A percentile compares a stretch with the other conserved stretches of the same genome.
Conservation (phyloP, 2,888 invertebrate genomes). For the Hylaea fasciaria region DNA sequence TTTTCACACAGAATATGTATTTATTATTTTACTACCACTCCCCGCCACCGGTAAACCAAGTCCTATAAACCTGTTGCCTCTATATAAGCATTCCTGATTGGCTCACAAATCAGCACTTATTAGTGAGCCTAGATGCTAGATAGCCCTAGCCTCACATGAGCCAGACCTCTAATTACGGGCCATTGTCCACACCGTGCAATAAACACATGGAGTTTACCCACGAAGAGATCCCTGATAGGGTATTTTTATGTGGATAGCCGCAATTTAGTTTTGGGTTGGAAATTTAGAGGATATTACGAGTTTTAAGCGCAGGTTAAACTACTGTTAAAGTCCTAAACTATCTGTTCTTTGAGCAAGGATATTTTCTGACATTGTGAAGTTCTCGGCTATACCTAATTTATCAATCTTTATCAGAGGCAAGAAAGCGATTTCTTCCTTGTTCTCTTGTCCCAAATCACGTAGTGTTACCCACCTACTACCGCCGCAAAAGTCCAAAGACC, state of each 20-base stretch:
- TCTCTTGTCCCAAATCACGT: too few relatives aligned
- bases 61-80: conserved; percentile 6
- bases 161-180: conserved; percentile 48
- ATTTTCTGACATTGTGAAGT: too few relatives aligned
- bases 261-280: conserved; percentile 1
- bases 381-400: too few relatives aligned
- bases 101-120: conserved; percentile 59
- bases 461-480: too few relatives aligned
- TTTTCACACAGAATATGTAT: too few relatives aligned
- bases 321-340: too few relatives aligned
- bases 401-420: too few relatives aligned
- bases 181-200: conserved; percentile 55
- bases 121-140: conserved; percentile 61
- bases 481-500: too few relatives aligned
- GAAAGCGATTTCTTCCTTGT: too few relatives aligned
- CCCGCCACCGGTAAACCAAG: neutral
- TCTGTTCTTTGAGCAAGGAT: too few relatives aligned
- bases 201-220: conserved; percentile 43
- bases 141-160: conserved; percentile 48
- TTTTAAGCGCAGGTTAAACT: too few relatives aligned
- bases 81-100: conserved; percentile 12
- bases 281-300: neutral
- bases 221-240: conserved; percentile 45
- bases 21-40: too few relatives aligned
- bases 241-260: conserved; percentile 29